Evolutionary conservation across 1,140 invertebrate genomes (phyloP), one percentile per base, ranked within the genome.

Genomic region (Lithobius niger): DNA sequence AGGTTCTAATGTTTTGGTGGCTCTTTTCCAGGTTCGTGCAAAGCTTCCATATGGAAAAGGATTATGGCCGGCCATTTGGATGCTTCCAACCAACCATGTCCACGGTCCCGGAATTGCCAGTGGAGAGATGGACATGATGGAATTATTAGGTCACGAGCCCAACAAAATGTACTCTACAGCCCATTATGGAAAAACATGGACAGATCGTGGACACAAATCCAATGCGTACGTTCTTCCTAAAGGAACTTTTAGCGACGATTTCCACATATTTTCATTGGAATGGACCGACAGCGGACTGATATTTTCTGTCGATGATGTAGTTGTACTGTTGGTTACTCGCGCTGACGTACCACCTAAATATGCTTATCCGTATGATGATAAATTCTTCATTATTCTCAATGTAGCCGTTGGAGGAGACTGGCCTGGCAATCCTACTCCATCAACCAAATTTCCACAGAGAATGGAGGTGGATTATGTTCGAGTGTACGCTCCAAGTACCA

Each of bases 241-340:
- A 10, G 2, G 3, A 40, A 47, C 24, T 24, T 55, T 59, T 47
- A 42, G 21, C 10, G 62, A 66, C 28, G 57, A 53, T 27, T 69
- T 67, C 42, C 67, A 70, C 52, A 64, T 58, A 19, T 70, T 64
- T 56, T 59, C 27, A 15, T 40, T 70, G 1, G 61, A 67, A 43
- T 70, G 68, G 67, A 60, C 63, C 51, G 59, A 64, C 42, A 56
- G 60, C 27, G 53, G 57, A 36, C 64, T 69, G 26, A 61, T 47
- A 60, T 69, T 13, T 3, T 55, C 1, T 25, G 27, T 55, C 10
- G 59, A 60, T 52, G 43, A 40, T 26, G n/a, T 44, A 18, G 3
- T 55, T 27, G 31, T 3, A 36, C 18, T 47, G 15, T 31, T n/a
- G 2, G 44, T 24, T 1, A 42, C 19, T 3, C 36, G 25, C 16